These are phyloP conservation scores for Crax fasciolata DNA, from an alignment of 2,797 vertebrate species.

Conservation along the genomic window DNA sequence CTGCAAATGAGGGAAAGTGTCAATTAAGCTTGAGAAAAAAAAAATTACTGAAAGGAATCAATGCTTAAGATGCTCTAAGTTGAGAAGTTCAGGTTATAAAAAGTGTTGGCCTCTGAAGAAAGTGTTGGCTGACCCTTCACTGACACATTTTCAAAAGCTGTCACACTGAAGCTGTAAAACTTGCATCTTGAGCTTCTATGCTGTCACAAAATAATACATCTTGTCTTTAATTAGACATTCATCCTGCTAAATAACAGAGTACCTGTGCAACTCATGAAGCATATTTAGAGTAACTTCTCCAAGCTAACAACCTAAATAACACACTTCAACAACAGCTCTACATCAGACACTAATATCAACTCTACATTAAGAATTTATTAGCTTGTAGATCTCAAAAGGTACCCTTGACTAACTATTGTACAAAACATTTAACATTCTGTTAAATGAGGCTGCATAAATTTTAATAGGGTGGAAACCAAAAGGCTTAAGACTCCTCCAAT, in stretches of 20 bases:
- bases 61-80: background rate
- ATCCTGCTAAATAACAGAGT: background rate
- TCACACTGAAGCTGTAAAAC: background rate
- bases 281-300: background rate
- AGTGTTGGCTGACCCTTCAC: background rate
- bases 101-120: background rate
- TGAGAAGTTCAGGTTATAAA: background rate
- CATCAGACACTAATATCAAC: background rate
- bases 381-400: background rate
- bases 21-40: background rate
- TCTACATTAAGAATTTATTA: background rate
- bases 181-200: background rate
- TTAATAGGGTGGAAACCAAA: background rate
- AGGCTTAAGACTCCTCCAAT: background rate
- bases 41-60: background rate
- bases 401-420: accelerated
- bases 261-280: background rate
- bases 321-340: background rate
- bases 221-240: background rate
- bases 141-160: background rate
- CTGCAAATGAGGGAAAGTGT: background rate
- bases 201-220: background rate
- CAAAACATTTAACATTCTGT: background rate
- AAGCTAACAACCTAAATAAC: background rate
- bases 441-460: background rate